Percentiles rank a stretch among this genome's conserved stretches.
These are phyloP conservation scores for Spialia ferax DNA, from an alignment of 2,888 invertebrate species.

Conservation along the genomic window DNA sequence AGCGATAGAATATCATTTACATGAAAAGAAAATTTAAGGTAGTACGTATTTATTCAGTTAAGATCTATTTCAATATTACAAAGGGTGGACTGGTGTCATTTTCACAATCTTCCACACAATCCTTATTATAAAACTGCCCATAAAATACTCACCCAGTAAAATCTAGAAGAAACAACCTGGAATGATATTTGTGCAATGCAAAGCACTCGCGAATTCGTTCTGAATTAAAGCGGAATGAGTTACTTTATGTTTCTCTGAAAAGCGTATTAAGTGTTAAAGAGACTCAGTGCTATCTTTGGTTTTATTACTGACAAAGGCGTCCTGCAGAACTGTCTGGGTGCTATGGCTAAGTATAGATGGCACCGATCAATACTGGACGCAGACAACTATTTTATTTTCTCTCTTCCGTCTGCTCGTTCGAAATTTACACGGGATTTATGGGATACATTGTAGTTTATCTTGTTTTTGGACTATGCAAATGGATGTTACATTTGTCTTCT, in stretches of 20 bases:
- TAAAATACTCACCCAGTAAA: too few relatives aligned
- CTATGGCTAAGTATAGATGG: slow-evolving; percentile 39
- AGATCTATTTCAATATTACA: too few relatives aligned
- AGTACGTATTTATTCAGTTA: too few relatives aligned
- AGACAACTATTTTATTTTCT: slow-evolving; percentile 35
- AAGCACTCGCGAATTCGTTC: background rate
- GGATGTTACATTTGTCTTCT: background rate
- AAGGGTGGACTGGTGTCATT: too few relatives aligned
- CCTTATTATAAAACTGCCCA: too few relatives aligned
- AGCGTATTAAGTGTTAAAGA: slow-evolving; percentile 15
- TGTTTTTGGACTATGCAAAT: background rate
- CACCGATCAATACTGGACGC: slow-evolving; percentile 45
- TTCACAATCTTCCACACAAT: too few relatives aligned
- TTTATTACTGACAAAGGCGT: slow-evolving; percentile 22
- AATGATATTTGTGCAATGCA: too few relatives aligned
- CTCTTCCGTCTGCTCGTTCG: slow-evolving; percentile 25
- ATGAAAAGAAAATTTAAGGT: too few relatives aligned
- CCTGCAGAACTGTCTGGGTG: slow-evolving; percentile 43
- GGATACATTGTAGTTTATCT: background rate
- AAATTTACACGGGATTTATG: slow-evolving; percentile 11
- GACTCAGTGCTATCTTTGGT: slow-evolving; percentile 14
- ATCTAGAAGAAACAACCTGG: too few relatives aligned
- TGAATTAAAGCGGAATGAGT: background rate
- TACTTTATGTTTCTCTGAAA: slow-evolving; percentile 15
- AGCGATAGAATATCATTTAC: too few relatives aligned